Base-by-base conservation (phyloP, 2,888 invertebrate genomes). In the Temnothorax rugatulus region DNA sequence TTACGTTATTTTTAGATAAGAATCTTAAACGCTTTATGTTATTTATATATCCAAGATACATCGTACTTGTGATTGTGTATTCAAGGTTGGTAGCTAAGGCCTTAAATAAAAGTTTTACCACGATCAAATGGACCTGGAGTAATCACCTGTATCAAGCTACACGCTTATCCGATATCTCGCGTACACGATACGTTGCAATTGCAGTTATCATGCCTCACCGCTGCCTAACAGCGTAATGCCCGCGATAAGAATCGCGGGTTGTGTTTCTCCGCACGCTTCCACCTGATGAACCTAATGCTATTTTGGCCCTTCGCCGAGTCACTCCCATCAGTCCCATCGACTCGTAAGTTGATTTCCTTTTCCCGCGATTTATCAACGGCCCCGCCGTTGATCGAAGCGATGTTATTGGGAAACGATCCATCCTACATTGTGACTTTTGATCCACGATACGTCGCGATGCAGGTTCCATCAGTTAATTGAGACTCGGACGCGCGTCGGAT, bases 51-150 rank as follows among this genome's bases (percentile, higher is more conserved):
- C 21, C 4, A 47, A 50, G 18, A 50, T 34, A 38, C 52, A 21
- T 38, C 50, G 38, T 50, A 64, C n/a, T 50, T 34, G 50, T 50
- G 29, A 50, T 29, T 69, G 4, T 50, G n/a, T 68, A 29, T 52
- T 52, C 34, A 52, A 50, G 18, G 2, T 66, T 75, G 57, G 25
- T 29, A 75, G 13, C 13, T 64, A 52, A 76, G n/a, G 8, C 1
- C 18, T 47, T 52, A 66, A 76, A 66, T 52, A 76, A 76, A 76
- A 64, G 21, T 76, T 66, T 52, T 13, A 25, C 52, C 41, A 41
- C 15, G 38, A 52, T 66, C 18, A 50, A 38, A 64, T 38, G 38
- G 38, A 64, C 44, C 44, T n/a, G 52, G n/a, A 59, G 4, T 44
- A 59, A 59, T 74, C 59, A 61, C n/a, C 21, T 47, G n/a, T 21